These are phyloP conservation scores for Fregata magnificens DNA, from an alignment of 2,113 vertebrate species.

Conservation along the genomic window DNA sequence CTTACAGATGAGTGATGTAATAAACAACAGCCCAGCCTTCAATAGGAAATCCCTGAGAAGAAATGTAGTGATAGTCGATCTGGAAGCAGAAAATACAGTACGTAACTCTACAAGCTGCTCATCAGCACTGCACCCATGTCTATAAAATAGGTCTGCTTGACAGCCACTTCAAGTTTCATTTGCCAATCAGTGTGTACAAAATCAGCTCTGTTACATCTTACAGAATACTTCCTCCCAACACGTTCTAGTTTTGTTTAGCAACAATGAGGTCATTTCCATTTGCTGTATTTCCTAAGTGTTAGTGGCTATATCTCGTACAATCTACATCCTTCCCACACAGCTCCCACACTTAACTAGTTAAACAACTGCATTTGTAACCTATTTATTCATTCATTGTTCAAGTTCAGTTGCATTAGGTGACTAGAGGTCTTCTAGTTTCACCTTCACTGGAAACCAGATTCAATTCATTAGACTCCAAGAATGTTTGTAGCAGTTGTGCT, in stretches of 20 bases:
- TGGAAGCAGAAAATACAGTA: conserved; percentile 50
- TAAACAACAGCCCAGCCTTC: conserved; percentile 91
- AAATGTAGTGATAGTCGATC: conserved; percentile 91
- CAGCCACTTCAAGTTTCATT: neutral
- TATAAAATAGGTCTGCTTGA: neutral
- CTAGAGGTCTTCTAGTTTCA: neutral
- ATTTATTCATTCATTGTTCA: neutral
- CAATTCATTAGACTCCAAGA: neutral
- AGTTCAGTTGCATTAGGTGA: neutral
- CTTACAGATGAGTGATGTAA: conserved; percentile 90
- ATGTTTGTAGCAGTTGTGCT: neutral
- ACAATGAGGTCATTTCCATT: neutral
- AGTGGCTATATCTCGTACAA: neutral
- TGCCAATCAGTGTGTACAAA: neutral
- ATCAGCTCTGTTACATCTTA: neutral
- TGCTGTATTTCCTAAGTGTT: neutral
- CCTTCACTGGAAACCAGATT: neutral
- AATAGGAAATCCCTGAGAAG: conserved; percentile 86
- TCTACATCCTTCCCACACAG: neutral
- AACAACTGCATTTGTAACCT: neutral
- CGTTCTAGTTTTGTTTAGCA: neutral
- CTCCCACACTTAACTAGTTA: neutral
- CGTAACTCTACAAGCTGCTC: neutral
- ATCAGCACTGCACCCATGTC: neutral
- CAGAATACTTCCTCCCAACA: neutral